These are phyloP conservation scores for Phrynosoma blainvillii DNA, from an alignment of 2,113 vertebrate genomes.

Conservation along the genomic window DNA sequence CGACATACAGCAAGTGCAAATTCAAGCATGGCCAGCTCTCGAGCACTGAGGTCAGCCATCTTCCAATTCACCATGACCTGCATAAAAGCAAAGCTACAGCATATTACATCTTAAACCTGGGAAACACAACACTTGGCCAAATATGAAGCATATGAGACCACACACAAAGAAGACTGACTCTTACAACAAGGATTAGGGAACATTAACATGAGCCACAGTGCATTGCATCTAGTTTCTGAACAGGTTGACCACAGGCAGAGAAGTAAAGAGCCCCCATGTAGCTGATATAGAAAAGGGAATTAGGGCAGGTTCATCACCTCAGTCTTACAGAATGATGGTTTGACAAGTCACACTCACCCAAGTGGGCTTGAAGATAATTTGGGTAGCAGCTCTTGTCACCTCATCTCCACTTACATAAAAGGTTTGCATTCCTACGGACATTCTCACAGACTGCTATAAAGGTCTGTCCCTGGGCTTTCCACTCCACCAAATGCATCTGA, in stretches of 20 bases:
- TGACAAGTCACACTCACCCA: neutral
- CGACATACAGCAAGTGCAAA: constrained; percentile 83
- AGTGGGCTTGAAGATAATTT: too few relatives aligned
- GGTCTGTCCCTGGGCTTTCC: too few relatives aligned
- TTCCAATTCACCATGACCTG: constrained; percentile 84
- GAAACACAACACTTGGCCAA: neutral
- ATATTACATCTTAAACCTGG: neutral
- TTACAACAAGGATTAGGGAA: neutral
- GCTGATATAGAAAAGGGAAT: neutral
- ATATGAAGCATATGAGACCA: neutral
- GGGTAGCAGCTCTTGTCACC: neutral
- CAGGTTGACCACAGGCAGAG: neutral
- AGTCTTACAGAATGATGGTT: neutral
- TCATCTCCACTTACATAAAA: neutral
- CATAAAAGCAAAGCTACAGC: constrained; percentile 2
- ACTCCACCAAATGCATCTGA: too few relatives aligned
- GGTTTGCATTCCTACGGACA: too few relatives aligned
- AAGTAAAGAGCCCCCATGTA: neutral
- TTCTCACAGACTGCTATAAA: too few relatives aligned
- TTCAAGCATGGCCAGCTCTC: constrained; percentile 83
- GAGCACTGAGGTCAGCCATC: constrained; percentile 75
- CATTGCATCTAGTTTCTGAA: neutral
- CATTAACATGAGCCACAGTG: neutral
- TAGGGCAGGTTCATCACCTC: neutral
- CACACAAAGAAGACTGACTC: neutral